Percentiles rank a stretch among this genome's conserved stretches.
These are phyloP conservation scores for Spongilla lacustris DNA, from an alignment of 37 sponge, comb jelly and placozoan genomes.

Conservation along the genomic window DNA sequence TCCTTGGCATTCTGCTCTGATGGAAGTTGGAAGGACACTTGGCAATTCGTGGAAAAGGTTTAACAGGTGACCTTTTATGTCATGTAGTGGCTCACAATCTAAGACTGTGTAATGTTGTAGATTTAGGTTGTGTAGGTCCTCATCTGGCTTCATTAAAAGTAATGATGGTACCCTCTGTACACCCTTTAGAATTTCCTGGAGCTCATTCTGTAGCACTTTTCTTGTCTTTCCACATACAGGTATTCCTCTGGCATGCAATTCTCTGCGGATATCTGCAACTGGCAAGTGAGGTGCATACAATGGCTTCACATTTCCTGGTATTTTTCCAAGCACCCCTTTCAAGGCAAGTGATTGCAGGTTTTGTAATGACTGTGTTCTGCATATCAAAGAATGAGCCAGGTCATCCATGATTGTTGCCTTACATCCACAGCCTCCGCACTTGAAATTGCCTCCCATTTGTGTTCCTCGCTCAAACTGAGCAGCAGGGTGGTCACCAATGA, in stretches of 20 bases:
- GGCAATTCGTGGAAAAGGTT: not conserved
- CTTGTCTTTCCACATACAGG: not conserved
- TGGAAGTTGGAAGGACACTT: too few relatives aligned
- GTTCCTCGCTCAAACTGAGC: conserved; percentile 37
- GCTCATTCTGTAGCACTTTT: not conserved
- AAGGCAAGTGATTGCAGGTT: conserved; percentile 21
- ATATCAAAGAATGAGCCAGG: conserved; percentile 9
- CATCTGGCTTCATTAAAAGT: conserved; percentile 6
- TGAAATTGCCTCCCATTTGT: conserved; percentile 39
- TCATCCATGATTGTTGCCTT: conserved; percentile 12
- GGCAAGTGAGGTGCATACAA: not conserved
- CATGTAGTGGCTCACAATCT: conserved; percentile 25
- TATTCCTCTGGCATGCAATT: conserved; percentile 1
- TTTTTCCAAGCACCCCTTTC: not conserved
- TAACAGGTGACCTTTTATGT: conserved; percentile 26
- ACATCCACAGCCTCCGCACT: conserved; percentile 27
- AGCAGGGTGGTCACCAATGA: conserved; percentile 49
- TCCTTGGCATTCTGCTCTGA: too few relatives aligned
- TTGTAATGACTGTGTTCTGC: not conserved
- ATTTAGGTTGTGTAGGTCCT: not conserved
- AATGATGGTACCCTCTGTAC: conserved; percentile 35
- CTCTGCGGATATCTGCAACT: not conserved
- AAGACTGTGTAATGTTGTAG: conserved; percentile 8
- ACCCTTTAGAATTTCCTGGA: conserved; percentile 9
- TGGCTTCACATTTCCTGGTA: not conserved